Evolutionary conservation across 2,888 invertebrate genomes (phyloP).

Genomic region (Portevinia maculata): DNA sequence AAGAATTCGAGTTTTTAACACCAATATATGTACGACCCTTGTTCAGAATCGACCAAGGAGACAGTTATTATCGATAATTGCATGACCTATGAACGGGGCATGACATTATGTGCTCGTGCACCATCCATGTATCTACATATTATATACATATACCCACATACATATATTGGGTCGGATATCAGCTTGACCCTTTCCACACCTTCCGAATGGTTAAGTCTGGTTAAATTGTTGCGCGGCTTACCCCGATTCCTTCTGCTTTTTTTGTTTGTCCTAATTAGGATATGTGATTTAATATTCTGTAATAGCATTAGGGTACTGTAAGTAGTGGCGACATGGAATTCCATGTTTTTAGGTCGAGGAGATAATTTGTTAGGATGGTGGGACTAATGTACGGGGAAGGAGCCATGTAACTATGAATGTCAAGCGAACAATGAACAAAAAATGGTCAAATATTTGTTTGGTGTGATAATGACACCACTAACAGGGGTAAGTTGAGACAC

Average conservation of each 20-base stretch:
- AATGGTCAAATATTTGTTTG: slow-evolving; percentile 56
- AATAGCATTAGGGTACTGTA: slow-evolving; percentile 29
- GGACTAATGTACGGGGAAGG: slow-evolving; percentile 43
- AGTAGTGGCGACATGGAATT: slow-evolving; percentile 19
- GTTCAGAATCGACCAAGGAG: slow-evolving; percentile 10
- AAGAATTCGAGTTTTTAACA: slow-evolving; percentile 63
- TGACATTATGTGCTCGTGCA: no score
- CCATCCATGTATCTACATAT: slow-evolving; percentile 26
- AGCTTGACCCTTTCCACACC: slow-evolving; percentile 71
- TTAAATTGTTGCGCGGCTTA: slow-evolving; percentile 62
- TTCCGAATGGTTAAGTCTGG: slow-evolving; percentile 43
- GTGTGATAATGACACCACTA: slow-evolving; percentile 60
- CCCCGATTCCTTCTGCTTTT: slow-evolving; percentile 5
- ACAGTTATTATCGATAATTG: slow-evolving; percentile 65
- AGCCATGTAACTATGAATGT: slow-evolving; percentile 26
- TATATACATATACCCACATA: slow-evolving; percentile 3
- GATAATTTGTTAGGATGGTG: slow-evolving; percentile 33
- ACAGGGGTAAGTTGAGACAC: neutral
- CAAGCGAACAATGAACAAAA: slow-evolving; percentile 21
- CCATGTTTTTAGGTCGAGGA: slow-evolving; percentile 33
- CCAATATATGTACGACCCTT: slow-evolving; percentile 51
- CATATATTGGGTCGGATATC: slow-evolving; percentile 28
- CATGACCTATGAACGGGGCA: slow-evolving; percentile 60
- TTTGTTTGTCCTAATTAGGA: slow-evolving; percentile 54
- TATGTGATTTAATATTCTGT: slow-evolving; percentile 70